Percentiles rank a stretch among this genome's conserved stretches.
These are phyloP conservation scores for Thalassarche chlororhynchos DNA, from an alignment of 2,113 vertebrate species.

Conservation along the genomic window DNA sequence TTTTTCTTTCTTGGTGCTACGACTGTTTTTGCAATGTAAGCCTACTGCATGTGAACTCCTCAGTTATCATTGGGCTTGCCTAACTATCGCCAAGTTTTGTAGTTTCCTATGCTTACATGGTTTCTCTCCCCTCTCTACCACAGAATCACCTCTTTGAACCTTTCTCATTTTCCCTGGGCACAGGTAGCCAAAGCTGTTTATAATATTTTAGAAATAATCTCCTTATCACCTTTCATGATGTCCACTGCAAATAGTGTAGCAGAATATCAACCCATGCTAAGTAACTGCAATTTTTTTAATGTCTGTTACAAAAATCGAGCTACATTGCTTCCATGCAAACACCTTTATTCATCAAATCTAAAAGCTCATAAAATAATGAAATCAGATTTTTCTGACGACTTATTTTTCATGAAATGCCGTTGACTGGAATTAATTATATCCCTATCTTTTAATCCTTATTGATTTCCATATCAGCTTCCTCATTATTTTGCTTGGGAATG, in stretches of 20 bases:
- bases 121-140: background rate
- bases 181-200: background rate
- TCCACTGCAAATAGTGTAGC: background rate
- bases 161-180: background rate
- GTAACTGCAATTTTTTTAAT: background rate
- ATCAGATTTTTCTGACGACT: conserved; percentile 16
- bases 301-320: background rate
- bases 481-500: background rate
- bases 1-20: background rate
- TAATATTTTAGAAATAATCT: background rate
- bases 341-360: background rate
- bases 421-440: conserved; percentile 15
- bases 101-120: background rate
- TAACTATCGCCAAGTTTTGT: background rate
- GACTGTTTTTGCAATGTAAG: background rate
- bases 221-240: background rate
- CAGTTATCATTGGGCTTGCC: background rate
- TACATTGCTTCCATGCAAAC: background rate
- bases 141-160: background rate
- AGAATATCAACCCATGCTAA: background rate
- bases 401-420: background rate
- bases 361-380: background rate
- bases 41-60: background rate
- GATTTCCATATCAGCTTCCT: background rate
- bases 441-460: conserved; percentile 34